Base-by-base conservation (phyloP, 2,797 vertebrate species). In the Sebastes steindachneri region DNA sequence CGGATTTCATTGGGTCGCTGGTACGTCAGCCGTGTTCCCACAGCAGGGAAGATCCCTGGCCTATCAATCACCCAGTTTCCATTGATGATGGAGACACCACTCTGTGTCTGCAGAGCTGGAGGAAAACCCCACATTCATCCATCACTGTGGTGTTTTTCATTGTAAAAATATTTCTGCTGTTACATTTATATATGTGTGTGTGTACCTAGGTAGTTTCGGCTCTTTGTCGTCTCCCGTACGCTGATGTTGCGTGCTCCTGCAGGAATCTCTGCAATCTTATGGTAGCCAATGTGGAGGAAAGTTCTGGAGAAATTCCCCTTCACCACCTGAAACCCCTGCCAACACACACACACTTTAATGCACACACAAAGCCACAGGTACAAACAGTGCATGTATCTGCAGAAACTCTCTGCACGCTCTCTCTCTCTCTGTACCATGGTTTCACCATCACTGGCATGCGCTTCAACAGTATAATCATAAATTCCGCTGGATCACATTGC, bases 61-160 rank as follows among this genome's bases (percentile, higher is more conserved):
- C 95, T 91, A 82, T 96, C 94, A 73, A 96, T 96, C 76, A 93
- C 88, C 96, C 96, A 96, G 89, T 95, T 92, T 60, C 95, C 91
- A 35, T 96, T 96, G 82, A 96, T 91, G 88, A 96, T 87, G 10
- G 95, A 92, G 68, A 86, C 54, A 14, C 95, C 94, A 17, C 53
- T 83, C 35, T 79, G 67, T 57, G 90, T 95, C 83, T 81, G 85
- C 25, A 96, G 79, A 80, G 95, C 96, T 96, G 79, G 21, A 84
- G 77, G 75, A 75, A 83, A 87, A 63, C 9, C 37, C 23, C 23
- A 59, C 17, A 45, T 68, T 73, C 15, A 48, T 66, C 26, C 31
- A 67, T 66, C 53, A 79, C 19, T 58, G 7, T 9, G 11, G 0
- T 33, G 41, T 54, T 76, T 65, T 6, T 66, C 33, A 65, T 58